Evolutionary conservation across 2,797 vertebrate species (phyloP).

Genomic region (Pachyuromys duprasi): DNA sequence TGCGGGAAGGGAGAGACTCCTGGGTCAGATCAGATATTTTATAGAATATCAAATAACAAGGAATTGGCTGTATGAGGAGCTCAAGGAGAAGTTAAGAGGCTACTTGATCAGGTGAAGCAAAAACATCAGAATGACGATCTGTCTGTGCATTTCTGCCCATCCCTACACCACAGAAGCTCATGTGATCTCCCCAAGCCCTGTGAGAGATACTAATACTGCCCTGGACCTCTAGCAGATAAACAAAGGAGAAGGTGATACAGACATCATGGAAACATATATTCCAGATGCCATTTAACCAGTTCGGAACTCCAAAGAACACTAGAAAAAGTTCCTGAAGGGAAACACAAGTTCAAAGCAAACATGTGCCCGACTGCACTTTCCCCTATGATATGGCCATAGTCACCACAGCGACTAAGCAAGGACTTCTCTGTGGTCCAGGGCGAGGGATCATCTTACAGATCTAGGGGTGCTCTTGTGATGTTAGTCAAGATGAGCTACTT

Average conservation of each 20-base stretch:
- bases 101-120: background rate
- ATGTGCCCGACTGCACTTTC: background rate
- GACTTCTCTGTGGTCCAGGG: background rate
- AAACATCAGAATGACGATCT: background rate
- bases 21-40: constrained; percentile 1
- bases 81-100: background rate
- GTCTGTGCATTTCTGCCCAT: background rate
- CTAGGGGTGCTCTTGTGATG: background rate
- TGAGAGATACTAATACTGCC: background rate
- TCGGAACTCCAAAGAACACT: background rate
- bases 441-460: background rate
- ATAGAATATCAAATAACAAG: constrained; percentile 1
- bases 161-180: background rate
- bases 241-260: background rate
- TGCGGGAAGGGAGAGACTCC: background rate
- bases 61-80: background rate
- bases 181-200: background rate
- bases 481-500: background rate
- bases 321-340: background rate
- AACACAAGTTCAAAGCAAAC: background rate
- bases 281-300: background rate
- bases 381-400: background rate
- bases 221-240: background rate
- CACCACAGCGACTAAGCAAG: background rate
- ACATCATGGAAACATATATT: background rate